Evolutionary conservation across 2,888 invertebrate genomes (phyloP).

Genomic region (Chaitophorus viminalis): DNA sequence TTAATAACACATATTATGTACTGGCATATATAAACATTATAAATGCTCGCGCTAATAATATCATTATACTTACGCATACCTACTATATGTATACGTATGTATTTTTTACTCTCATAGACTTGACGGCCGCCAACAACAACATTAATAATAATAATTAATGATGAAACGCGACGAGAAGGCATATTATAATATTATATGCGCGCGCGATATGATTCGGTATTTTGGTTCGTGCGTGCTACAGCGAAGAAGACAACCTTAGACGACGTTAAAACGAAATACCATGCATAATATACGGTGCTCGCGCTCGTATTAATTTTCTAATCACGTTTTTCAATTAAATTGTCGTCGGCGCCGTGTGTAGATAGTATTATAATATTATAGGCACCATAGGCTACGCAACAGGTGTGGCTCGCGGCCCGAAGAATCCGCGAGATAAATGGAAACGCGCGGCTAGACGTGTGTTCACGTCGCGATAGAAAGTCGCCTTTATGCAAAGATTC

Average conservation of each 20-base stretch:
- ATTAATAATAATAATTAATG: neutral
- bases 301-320: neutral
- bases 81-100: neutral
- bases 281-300: neutral
- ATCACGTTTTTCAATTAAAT: conserved; percentile 47
- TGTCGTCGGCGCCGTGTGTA: neutral
- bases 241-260: neutral
- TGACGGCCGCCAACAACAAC: neutral
- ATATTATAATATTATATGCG: neutral
- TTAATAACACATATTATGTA: neutral
- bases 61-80: neutral
- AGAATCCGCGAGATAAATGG: neutral
- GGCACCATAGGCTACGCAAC: neutral
- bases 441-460: neutral
- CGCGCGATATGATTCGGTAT: neutral
- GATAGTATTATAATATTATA: neutral
- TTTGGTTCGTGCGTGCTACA: neutral
- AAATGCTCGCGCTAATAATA: neutral
- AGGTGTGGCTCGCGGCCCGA: conserved; percentile 1
- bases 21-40: neutral
- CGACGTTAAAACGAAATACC: neutral
- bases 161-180: neutral
- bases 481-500: conserved; percentile 9
- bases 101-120: neutral
- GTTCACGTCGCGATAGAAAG: conserved; percentile 23